These are phyloP conservation scores for Peromyscus eremicus DNA, from an alignment of 2,797 vertebrate genomes.

Conservation along the genomic window DNA sequence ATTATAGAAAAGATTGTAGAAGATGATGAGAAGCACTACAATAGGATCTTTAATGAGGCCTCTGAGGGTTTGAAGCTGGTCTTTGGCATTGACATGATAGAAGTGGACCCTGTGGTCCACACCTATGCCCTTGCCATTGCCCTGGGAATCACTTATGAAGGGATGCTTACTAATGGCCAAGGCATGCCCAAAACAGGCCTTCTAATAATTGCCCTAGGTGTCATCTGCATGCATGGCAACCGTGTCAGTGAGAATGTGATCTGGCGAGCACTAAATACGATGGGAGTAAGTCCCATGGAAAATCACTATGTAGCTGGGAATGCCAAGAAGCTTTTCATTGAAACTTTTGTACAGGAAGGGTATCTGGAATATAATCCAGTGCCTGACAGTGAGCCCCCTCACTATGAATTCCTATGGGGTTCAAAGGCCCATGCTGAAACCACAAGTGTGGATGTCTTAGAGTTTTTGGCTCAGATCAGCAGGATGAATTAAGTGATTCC, in stretches of 20 bases:
- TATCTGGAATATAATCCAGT: not conserved
- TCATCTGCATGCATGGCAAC: not conserved
- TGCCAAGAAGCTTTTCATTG: not conserved
- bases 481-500: not conserved
- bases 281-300: not conserved
- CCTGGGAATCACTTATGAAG: slow-evolving; percentile 26
- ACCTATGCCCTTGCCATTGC: not conserved
- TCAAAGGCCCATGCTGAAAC: not conserved
- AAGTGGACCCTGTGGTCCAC: not conserved
- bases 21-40: not conserved
- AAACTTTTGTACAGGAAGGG: not conserved
- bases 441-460: not conserved
- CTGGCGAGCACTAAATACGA: not conserved
- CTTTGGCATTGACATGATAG: not conserved
- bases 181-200: not conserved
- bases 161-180: not conserved
- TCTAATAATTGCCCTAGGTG: not conserved
- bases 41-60: not conserved
- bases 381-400: not conserved
- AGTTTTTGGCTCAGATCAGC: not conserved
- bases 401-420: not conserved
- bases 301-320: not conserved
- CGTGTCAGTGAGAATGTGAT: not conserved
- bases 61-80: not conserved
- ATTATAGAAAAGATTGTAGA: not conserved